Percentiles rank a stretch among this genome's conserved stretches.
These are phyloP conservation scores for Xiphophorus birchmanni DNA, from an alignment of 2,797 vertebrate species.

Conservation along the genomic window DNA sequence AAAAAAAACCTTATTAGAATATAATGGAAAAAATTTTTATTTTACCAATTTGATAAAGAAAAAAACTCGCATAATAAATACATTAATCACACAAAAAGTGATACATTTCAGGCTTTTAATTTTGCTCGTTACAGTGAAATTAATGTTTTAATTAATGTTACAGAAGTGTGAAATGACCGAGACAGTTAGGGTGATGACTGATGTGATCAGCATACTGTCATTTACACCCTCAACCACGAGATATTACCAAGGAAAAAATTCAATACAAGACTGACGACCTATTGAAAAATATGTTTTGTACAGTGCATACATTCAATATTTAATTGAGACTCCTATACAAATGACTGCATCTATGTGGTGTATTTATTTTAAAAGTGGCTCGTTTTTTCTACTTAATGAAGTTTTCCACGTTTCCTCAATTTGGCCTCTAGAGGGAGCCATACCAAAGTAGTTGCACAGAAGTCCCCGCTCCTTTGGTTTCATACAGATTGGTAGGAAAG, in stretches of 20 bases:
- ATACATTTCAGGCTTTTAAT: not conserved
- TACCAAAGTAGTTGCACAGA: not conserved
- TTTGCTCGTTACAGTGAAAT: not conserved
- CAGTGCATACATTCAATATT: not conserved
- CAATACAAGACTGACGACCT: not conserved
- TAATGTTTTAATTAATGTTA: not conserved
- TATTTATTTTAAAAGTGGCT: not conserved
- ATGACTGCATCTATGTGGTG: not conserved
- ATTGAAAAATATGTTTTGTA: not conserved
- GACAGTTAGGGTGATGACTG: not conserved
- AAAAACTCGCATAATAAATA: not conserved
- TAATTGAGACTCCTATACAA: not conserved
- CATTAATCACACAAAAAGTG: not conserved
- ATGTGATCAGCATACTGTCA: not conserved
- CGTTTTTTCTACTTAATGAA: not conserved
- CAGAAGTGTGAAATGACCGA: not conserved
- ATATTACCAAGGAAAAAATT: not conserved
- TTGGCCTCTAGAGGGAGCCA: not conserved
- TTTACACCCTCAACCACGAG: not conserved
- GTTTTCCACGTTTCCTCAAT: not conserved
- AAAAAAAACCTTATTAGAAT: not conserved
- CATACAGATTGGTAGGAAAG: not conserved
- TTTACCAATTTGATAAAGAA: not conserved
- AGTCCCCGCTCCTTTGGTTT: not conserved
- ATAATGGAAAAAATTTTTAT: not conserved